phyloP scores from a whole-genome alignment of 2,797 vertebrate genomes.

The Phrynocephalus vlangalii region DNA sequence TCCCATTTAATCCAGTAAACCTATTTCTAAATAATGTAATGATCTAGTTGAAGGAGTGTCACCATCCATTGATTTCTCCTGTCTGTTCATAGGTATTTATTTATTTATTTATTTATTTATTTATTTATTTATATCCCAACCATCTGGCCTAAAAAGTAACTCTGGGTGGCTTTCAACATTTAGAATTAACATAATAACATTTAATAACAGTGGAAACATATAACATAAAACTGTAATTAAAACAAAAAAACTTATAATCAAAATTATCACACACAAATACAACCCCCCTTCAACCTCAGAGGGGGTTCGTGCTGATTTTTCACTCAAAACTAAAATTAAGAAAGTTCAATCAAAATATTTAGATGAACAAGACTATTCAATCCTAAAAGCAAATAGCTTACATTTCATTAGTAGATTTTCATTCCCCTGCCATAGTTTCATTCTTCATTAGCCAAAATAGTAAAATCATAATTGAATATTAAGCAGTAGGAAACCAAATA shows the following conservation, averaged over 20 bases:
- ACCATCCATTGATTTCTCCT: neutral
- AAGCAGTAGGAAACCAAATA: conserved; percentile 46
- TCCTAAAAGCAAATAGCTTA: conserved; percentile 14
- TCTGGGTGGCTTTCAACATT: too few relatives aligned
- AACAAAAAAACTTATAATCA: too few relatives aligned
- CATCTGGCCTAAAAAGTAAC: too few relatives aligned
- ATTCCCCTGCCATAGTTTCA: conserved; percentile 22
- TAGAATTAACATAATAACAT: too few relatives aligned
- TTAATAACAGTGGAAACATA: too few relatives aligned
- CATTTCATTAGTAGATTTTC: conserved; percentile 33
- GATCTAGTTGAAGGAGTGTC: neutral
- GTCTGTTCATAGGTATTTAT: neutral
- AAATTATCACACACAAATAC: too few relatives aligned
- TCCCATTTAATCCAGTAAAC: neutral
- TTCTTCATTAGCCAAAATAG: conserved; percentile 36
- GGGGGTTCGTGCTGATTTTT: neutral
- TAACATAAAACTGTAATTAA: too few relatives aligned
- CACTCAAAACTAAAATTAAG: conserved; percentile 16
- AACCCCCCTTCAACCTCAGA: neutral
- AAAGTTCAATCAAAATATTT: neutral
- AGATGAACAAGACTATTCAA: conserved; percentile 22
- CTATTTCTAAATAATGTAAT: neutral
- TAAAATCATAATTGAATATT: conserved; percentile 41
- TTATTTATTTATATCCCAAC: too few relatives aligned
- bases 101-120: too few relatives aligned